Percentiles rank a stretch among this genome's conserved stretches.
Evolutionary conservation across 2,113 vertebrate species (phyloP).

Genomic region (Misgurnus mizolepis): DNA sequence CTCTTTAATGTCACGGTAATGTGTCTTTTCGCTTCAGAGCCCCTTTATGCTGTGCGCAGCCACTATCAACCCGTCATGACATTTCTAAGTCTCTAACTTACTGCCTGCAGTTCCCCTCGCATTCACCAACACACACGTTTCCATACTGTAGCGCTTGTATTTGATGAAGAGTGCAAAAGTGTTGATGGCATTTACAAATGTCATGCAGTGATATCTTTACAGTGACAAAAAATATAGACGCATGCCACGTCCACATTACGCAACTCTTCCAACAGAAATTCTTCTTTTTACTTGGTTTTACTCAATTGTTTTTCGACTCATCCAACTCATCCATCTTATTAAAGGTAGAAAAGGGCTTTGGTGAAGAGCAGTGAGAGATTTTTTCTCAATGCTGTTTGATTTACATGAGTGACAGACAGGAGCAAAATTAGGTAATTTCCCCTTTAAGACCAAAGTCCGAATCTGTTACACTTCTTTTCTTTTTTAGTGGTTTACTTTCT

Average conservation of each 20-base stretch:
- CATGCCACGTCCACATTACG: background rate
- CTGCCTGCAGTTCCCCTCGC: background rate
- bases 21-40: slow-evolving; percentile 22
- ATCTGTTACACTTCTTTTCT: too few species aligned
- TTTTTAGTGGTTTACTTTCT: too few species aligned
- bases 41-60: slow-evolving; percentile 11
- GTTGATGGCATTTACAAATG: slow-evolving; percentile 52
- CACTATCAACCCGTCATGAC: slow-evolving; percentile 44
- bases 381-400: too few species aligned
- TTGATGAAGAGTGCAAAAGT: slow-evolving; percentile 34
- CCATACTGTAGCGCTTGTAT: slow-evolving; percentile 1
- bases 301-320: background rate
- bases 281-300: slow-evolving; percentile 31
- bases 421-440: too few species aligned
- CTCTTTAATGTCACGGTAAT: slow-evolving; percentile 37
- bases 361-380: too few species aligned
- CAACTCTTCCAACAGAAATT: slow-evolving; percentile 17
- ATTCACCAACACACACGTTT: slow-evolving; percentile 9
- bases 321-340: background rate
- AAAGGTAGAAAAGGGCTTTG: too few species aligned
- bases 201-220: slow-evolving; percentile 50
- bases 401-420: too few species aligned
- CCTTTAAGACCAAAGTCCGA: too few species aligned
- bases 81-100: slow-evolving; percentile 30
- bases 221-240: slow-evolving; percentile 5